Conservation (phyloP, 2,888 invertebrate species). For the Polydrusus pterygomalis region DNA sequence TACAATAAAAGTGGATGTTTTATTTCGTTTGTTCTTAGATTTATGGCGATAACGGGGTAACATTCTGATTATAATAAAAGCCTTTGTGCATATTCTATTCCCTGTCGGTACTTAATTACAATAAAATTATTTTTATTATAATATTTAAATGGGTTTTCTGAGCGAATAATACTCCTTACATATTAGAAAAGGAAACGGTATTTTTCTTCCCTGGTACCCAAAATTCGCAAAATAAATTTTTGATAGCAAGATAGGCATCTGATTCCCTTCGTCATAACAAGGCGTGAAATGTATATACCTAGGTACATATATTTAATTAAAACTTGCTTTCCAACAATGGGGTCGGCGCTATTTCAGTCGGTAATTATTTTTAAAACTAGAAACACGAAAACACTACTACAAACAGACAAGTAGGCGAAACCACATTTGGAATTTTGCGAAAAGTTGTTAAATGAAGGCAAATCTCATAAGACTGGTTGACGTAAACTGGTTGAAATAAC, state of each 20-base stretch:
- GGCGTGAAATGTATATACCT: no score
- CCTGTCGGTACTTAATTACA: no score
- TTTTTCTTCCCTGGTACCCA: no score
- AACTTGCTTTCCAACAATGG: conserved; percentile 39
- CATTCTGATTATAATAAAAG: background rate
- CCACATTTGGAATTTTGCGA: conserved; percentile 2
- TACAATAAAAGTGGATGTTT: conserved; percentile 7
- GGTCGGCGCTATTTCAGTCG: conserved; percentile 29
- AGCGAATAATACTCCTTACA: no score
- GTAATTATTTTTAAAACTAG: conserved; percentile 47
- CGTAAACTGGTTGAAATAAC: conserved; percentile 21
- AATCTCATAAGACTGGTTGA: conserved; percentile 2
- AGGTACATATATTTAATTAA: conserved; percentile 25
- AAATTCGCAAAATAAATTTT: no score
- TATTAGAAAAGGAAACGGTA: no score
- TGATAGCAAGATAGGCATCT: no score
- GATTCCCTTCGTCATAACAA: no score
- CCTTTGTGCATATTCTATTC: background rate
- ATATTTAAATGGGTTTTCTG: no score
- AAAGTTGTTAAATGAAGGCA: conserved; percentile 28
- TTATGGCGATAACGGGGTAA: background rate
- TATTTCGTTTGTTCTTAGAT: background rate
- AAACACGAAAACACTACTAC: conserved; percentile 45
- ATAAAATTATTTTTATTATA: no score
- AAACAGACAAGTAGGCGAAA: background rate